Percentiles rank a stretch among this genome's conserved stretches.
These are phyloP conservation scores for Tor tambroides DNA, from an alignment of 2,113 vertebrate genomes.

Conservation along the genomic window DNA sequence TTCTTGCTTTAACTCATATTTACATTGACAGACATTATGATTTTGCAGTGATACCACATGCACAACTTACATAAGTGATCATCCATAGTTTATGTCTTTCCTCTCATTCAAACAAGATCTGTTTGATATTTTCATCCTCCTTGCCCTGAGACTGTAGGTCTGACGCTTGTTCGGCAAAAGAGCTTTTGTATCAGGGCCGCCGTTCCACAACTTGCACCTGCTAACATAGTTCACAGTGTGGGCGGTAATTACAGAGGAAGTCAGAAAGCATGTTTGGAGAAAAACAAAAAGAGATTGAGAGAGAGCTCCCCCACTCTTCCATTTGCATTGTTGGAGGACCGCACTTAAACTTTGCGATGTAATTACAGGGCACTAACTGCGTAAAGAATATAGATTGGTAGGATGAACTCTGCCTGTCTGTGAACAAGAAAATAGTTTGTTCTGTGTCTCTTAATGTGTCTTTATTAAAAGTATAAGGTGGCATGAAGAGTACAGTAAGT, in stretches of 20 bases:
- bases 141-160: neutral
- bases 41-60: neutral
- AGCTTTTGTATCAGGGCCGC: neutral
- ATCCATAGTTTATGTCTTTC: neutral
- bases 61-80: neutral
- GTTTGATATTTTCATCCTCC: neutral
- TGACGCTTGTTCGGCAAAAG: neutral
- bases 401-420: constrained; percentile 4
- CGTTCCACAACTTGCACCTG: neutral
- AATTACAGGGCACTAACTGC: constrained; percentile 6
- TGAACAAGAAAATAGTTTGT: constrained; percentile 26
- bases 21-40: neutral
- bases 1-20: neutral
- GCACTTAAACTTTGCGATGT: constrained; percentile 23
- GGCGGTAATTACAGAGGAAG: constrained; percentile 32
- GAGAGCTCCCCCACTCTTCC: constrained; percentile 24
- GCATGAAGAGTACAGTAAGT: neutral
- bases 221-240: constrained; percentile 6
- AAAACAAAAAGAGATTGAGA: constrained; percentile 24
- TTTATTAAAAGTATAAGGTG: neutral
- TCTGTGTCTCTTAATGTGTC: constrained; percentile 15
- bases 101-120: neutral
- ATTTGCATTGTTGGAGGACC: constrained; percentile 16
- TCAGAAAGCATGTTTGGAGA: constrained; percentile 28
- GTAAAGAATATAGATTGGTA: constrained; percentile 8